Evolutionary conservation across 2,113 vertebrate genomes (phyloP).

Genomic region (Ctenodactylus gundi): DNA sequence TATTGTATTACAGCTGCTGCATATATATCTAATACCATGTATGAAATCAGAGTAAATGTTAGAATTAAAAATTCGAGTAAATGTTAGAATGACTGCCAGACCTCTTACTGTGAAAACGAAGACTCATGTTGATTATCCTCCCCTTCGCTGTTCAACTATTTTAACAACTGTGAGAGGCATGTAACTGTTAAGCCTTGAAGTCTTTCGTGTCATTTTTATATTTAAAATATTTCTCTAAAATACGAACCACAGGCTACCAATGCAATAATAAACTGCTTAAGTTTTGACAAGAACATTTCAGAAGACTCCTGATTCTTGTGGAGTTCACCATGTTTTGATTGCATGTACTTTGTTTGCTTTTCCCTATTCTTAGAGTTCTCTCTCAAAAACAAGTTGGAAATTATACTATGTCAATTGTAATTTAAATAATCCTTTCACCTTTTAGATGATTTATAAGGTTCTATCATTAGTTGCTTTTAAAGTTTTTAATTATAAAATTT

Average conservation of each 20-base stretch:
- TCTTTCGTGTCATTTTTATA: background rate
- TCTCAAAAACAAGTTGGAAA: background rate
- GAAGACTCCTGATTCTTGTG: background rate
- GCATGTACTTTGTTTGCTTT: background rate
- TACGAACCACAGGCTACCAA: background rate
- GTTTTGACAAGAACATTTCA: background rate
- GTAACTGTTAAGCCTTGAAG: background rate
- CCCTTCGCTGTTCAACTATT: background rate
- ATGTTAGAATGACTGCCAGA: background rate
- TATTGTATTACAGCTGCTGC: background rate
- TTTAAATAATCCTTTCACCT: background rate
- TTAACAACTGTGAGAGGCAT: background rate
- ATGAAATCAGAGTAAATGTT: background rate
- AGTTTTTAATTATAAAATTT: too few species aligned
- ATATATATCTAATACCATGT: background rate
- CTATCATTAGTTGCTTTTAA: background rate
- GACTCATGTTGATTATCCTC: background rate
- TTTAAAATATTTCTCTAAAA: background rate
- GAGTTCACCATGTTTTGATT: background rate
- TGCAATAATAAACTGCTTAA: background rate
- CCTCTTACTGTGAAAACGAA: slow-evolving; percentile 1
- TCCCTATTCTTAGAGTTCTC: background rate
- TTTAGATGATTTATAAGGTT: background rate
- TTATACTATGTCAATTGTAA: background rate
- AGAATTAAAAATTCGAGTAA: background rate